phyloP scores from a whole-genome alignment of 2,888 invertebrate genomes.

The Ischnus inquisitorius region DNA sequence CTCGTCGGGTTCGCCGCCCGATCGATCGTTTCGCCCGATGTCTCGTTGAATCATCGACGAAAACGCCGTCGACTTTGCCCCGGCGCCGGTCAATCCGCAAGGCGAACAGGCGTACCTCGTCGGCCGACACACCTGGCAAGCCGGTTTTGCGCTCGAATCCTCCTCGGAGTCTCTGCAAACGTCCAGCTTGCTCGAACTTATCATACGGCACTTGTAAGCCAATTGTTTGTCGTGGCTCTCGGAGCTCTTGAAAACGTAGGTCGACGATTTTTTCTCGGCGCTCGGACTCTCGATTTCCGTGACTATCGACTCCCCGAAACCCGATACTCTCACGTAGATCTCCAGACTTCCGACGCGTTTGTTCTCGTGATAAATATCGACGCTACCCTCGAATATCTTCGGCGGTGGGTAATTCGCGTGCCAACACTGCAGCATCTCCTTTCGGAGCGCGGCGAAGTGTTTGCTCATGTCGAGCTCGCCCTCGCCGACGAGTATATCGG shows the following conservation, averaged over 20 bases:
- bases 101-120: constrained; percentile 71
- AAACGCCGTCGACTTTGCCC: background rate
- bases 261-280: constrained; percentile 54
- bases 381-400: constrained; percentile 88
- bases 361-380: constrained; percentile 86
- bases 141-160: constrained; percentile 8
- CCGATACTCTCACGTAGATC: constrained; percentile 89
- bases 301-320: constrained; percentile 89
- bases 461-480: constrained; percentile 88
- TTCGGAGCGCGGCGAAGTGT: constrained; percentile 88
- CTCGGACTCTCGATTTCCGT: constrained; percentile 86
- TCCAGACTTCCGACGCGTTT: constrained; percentile 86
- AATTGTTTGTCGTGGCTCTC: constrained; percentile 68
- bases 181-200: constrained; percentile 71
- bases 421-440: constrained; percentile 83
- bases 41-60: background rate
- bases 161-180: constrained; percentile 69
- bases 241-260: constrained; percentile 76
- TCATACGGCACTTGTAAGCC: constrained; percentile 76
- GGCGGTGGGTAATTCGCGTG: constrained; percentile 73
- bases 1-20: constrained; percentile 14
- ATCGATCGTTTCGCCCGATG: background rate
- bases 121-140: constrained; percentile 70
- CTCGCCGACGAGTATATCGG: constrained; percentile 88
- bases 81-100: constrained; percentile 67